Conservation (phyloP, 2,888 invertebrate genomes). For the Pristionchus mayeri region DNA sequence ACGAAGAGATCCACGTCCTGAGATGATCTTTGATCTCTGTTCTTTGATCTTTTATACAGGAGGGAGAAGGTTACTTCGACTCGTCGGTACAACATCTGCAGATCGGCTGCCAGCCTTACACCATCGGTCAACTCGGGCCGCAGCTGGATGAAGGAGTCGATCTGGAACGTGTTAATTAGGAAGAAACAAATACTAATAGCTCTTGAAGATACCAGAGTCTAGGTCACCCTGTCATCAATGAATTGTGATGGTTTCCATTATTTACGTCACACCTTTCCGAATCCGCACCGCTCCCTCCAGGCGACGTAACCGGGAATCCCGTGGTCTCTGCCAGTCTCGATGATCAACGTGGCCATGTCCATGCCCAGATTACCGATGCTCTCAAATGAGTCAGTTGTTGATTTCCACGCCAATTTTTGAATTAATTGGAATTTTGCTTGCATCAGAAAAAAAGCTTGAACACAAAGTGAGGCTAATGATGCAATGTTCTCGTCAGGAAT, state of each 20-base stretch:
- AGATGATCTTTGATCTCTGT: not conserved
- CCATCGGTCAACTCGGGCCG: not conserved
- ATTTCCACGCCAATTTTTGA: too few relatives aligned
- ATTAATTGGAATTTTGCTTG: too few relatives aligned
- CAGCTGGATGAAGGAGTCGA: conserved; percentile 40
- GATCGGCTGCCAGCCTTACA: not conserved
- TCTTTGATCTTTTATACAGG: not conserved
- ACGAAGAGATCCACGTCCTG: conserved; percentile 71
- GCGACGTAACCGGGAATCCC: conserved; percentile 64
- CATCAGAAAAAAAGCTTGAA: too few relatives aligned
- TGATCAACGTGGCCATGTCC: conserved; percentile 66
- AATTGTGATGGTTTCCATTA: too few relatives aligned
- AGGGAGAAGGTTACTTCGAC: not conserved
- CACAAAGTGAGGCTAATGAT: too few relatives aligned
- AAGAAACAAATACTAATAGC: too few relatives aligned
- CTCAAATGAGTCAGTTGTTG: too few relatives aligned
- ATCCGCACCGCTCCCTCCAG: conserved; percentile 65
- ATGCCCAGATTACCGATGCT: conserved; percentile 56
- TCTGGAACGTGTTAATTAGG: too few relatives aligned
- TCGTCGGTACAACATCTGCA: conserved; percentile 3
- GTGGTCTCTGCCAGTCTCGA: conserved; percentile 70
- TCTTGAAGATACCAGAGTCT: too few relatives aligned
- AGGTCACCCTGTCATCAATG: too few relatives aligned
- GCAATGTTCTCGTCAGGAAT: too few relatives aligned
- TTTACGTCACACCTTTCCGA: conserved; percentile 54